These are phyloP conservation scores for Asarcornis scutulata DNA, from an alignment of 2,113 vertebrate genomes.

Conservation along the genomic window DNA sequence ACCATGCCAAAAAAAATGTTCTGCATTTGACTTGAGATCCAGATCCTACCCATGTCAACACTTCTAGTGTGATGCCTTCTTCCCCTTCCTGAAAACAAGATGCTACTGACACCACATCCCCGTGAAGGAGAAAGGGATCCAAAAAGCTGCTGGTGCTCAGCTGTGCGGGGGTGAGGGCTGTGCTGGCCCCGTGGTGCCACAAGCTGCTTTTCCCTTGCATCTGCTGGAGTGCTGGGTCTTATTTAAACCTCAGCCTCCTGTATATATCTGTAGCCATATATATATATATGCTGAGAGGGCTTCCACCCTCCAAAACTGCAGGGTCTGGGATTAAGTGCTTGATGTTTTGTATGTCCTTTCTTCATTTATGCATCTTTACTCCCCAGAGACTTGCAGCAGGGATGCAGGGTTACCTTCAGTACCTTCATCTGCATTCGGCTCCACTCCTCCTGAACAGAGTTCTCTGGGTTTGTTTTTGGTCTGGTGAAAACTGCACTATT, in stretches of 20 bases:
- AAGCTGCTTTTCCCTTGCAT: background rate
- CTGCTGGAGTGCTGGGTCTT: background rate
- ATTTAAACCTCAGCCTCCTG: background rate
- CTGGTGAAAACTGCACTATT: background rate
- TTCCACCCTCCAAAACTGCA: background rate
- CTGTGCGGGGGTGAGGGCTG: background rate
- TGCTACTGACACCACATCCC: background rate
- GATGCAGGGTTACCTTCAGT: background rate
- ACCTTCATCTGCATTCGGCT: fast-evolving
- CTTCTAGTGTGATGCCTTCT: background rate
- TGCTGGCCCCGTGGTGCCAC: background rate
- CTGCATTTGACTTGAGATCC: background rate
- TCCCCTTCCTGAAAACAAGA: background rate
- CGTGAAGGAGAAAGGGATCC: background rate
- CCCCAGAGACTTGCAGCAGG: background rate
- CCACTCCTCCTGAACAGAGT: fast-evolving
- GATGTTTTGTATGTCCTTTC: background rate
- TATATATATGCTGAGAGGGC: background rate
- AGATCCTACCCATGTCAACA: background rate
- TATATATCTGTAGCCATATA: background rate
- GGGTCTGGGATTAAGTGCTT: background rate
- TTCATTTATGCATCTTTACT: background rate
- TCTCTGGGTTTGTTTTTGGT: background rate
- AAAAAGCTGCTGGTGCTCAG: background rate
- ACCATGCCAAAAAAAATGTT: background rate